Conservation (phyloP, 2,888 invertebrate genomes). For the Aproaerema taeniolella region DNA sequence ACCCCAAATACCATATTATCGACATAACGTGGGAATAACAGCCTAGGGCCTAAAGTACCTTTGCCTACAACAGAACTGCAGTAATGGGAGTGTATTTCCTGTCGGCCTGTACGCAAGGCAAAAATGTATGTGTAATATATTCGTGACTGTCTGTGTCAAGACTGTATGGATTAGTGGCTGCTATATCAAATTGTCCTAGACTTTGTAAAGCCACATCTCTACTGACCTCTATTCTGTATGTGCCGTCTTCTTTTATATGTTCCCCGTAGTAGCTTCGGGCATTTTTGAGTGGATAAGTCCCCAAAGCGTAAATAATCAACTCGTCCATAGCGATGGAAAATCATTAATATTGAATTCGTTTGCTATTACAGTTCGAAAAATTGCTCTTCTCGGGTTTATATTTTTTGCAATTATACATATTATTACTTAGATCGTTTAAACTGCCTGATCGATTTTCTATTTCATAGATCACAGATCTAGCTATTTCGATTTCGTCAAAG, state of each 20-base stretch:
- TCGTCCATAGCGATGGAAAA: not conserved
- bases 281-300: not conserved
- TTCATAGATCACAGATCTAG: too few species aligned
- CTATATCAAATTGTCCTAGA: too few species aligned
- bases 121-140: not conserved
- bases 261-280: not conserved
- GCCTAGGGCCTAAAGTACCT: too few species aligned
- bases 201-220: not conserved
- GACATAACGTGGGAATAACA: too few species aligned
- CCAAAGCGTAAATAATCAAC: not conserved
- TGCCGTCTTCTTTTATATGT: not conserved
- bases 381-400: not conserved
- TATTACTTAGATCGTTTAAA: not conserved
- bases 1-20: too few species aligned
- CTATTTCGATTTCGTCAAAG: too few species aligned
- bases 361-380: not conserved
- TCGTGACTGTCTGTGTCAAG: not conserved
- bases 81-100: too few species aligned
- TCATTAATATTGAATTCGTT: not conserved
- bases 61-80: too few species aligned
- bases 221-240: not conserved
- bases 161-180: not conserved
- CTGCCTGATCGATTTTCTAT: not conserved
- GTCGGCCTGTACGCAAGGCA: too few species aligned
- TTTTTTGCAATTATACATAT: not conserved